Percentiles rank a stretch among this genome's conserved stretches.
phyloP scores from a whole-genome alignment of 2,113 vertebrate genomes.

The Polyodon spathula region DNA sequence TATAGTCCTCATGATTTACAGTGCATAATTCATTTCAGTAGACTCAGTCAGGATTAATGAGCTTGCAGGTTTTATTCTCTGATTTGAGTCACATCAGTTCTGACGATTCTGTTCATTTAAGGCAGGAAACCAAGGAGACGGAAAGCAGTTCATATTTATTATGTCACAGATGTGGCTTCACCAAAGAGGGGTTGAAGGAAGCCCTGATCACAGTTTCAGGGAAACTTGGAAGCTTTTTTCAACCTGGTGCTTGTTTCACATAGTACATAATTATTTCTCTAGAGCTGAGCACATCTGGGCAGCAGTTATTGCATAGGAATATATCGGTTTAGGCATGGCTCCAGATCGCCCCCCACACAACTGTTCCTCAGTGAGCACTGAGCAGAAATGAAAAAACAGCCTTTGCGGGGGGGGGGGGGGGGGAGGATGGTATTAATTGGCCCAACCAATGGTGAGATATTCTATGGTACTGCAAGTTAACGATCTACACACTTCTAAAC shows the following conservation, averaged over 20 bases:
- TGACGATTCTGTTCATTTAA: neutral
- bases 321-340: neutral
- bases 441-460: no score
- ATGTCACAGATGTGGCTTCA: constrained; percentile 7
- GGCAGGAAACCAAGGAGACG: neutral
- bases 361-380: no score
- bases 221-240: constrained; percentile 2
- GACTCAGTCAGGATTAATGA: neutral
- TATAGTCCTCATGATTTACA: neutral
- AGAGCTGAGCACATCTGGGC: neutral
- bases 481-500: no score
- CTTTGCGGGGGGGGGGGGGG: no score
- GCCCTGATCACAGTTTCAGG: constrained; percentile 12
- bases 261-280: neutral
- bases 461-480: no score
- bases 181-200: constrained; percentile 15
- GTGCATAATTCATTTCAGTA: neutral
- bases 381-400: no score
- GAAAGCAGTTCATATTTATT: constrained; percentile 9
- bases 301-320: neutral
- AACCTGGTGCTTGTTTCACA: constrained; percentile 1
- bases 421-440: no score
- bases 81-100: neutral
- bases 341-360: neutral
- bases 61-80: neutral